Evolutionary conservation across 2,888 invertebrate species (phyloP).

Genomic region (Apotomis capreana): DNA sequence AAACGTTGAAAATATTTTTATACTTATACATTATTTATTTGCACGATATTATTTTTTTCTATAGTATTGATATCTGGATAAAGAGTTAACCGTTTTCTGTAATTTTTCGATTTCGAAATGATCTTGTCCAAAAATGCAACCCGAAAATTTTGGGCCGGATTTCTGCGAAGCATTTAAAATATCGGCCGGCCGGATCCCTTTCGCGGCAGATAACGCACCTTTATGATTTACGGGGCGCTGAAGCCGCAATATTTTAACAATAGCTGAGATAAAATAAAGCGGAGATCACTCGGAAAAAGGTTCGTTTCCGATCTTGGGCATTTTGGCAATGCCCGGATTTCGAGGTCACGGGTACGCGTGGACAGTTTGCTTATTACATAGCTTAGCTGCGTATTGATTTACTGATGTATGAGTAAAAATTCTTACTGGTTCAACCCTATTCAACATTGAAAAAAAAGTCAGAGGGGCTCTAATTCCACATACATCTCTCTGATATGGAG

Average conservation of each 20-base stretch:
- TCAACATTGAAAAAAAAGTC: too few species aligned
- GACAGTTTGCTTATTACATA: background rate
- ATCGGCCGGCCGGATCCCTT: slow-evolving; percentile 35
- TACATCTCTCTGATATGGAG: too few species aligned
- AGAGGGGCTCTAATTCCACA: too few species aligned
- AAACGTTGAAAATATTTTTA: too few species aligned
- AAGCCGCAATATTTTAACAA: slow-evolving; percentile 40
- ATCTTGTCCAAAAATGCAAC: background rate
- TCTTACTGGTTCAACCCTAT: too few species aligned
- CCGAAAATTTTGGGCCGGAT: slow-evolving; percentile 12
- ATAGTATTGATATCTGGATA: too few species aligned
- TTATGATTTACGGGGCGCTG: slow-evolving; percentile 39
- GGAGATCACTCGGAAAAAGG: slow-evolving; percentile 27
- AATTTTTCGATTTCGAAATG: background rate
- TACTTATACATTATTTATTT: too few species aligned
- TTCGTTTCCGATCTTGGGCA: slow-evolving; percentile 7
- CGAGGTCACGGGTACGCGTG: background rate
- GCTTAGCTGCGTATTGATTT: too few species aligned
- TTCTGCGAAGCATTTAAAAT: slow-evolving; percentile 32
- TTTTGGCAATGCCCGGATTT: slow-evolving; percentile 15
- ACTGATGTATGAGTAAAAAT: too few species aligned
- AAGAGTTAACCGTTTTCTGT: too few species aligned
- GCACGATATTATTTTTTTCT: too few species aligned
- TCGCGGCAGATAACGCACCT: slow-evolving; percentile 29
- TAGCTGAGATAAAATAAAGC: slow-evolving; percentile 21